Evolutionary conservation across 2,888 invertebrate genomes (phyloP).

Genomic region (Platycheirus rosarum): DNA sequence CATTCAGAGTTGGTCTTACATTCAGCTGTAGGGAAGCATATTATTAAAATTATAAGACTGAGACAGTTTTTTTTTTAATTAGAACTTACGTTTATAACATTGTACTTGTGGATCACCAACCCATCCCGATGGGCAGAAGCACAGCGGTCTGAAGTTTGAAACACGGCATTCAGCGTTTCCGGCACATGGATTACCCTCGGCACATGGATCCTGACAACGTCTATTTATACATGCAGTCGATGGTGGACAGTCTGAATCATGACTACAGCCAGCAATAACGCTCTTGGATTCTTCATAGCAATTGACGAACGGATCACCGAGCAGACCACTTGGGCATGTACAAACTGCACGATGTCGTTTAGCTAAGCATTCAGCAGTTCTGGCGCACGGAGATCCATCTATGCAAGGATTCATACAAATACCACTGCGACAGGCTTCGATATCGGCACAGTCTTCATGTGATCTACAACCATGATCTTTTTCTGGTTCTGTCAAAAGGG

Average conservation of each 20-base stretch:
- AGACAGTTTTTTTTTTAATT: no score
- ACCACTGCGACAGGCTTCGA: conserved; percentile 88
- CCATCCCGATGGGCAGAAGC: conserved; percentile 92
- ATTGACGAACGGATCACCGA: conserved; percentile 91
- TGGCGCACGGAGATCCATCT: conserved; percentile 88
- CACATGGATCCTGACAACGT: conserved; percentile 92
- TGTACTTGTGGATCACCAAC: conserved; percentile 93
- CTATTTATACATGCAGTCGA: conserved; percentile 91
- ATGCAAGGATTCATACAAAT: conserved; percentile 91
- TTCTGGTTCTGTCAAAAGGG: conserved; percentile 77
- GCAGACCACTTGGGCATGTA: conserved; percentile 88
- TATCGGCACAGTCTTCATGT: conserved; percentile 88
- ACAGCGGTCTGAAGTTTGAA: conserved; percentile 90
- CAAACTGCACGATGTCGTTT: conserved; percentile 90
- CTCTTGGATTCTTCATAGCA: conserved; percentile 84
- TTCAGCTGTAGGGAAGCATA: conserved; percentile 85
- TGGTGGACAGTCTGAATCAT: conserved; percentile 89
- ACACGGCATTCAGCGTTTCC: conserved; percentile 91
- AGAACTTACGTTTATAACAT: conserved; percentile 92
- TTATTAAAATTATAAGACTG: background rate
- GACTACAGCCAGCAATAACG: conserved; percentile 87
- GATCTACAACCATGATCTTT: conserved; percentile 86
- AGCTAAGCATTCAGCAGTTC: conserved; percentile 90
- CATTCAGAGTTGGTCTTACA: conserved; percentile 91
- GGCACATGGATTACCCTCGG: conserved; percentile 90